A percentile compares a stretch with the other conserved stretches of the same genome.
These are phyloP conservation scores for Perizoma flavofasciatum DNA, from an alignment of 2,888 invertebrate genomes.

Conservation along the genomic window DNA sequence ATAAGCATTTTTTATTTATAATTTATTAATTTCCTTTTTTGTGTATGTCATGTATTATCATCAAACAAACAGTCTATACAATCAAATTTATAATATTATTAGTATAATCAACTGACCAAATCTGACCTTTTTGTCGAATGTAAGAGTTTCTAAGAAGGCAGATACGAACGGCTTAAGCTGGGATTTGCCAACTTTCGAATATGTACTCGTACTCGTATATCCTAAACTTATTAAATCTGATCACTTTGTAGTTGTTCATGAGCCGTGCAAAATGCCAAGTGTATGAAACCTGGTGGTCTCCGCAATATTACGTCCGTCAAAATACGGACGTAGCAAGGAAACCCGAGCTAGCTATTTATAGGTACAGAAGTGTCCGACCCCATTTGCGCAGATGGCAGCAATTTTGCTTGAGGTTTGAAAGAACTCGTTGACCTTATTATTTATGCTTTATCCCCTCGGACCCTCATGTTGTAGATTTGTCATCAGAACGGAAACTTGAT, in stretches of 20 bases:
- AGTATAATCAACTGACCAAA: conserved; percentile 38
- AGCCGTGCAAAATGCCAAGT: no score
- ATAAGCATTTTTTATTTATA: no score
- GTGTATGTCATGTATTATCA: no score
- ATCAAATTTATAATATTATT: no score
- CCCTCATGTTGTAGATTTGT: conserved; percentile 22
- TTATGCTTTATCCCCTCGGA: conserved; percentile 36
- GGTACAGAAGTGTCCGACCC: conserved; percentile 33
- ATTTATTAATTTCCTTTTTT: no score
- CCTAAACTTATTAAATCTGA: no score
- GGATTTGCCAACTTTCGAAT: not conserved
- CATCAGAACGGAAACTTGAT: conserved; percentile 17
- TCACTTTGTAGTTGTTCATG: no score
- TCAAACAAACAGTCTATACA: no score
- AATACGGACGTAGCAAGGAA: conserved; percentile 3
- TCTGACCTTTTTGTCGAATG: conserved; percentile 36
- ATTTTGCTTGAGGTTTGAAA: conserved; percentile 48
- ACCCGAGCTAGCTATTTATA: conserved; percentile 8
- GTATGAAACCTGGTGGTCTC: no score
- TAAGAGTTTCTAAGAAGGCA: conserved; percentile 13
- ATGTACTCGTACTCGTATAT: no score
- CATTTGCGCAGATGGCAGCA: conserved; percentile 51
- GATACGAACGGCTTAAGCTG: conserved; percentile 23
- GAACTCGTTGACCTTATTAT: conserved; percentile 41
- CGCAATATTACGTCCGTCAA: not conserved